A percentile compares a stretch with the other conserved stretches of the same genome.
Evolutionary conservation across 1,140 invertebrate species (phyloP).

Genomic region (Heliothis subflexa): DNA sequence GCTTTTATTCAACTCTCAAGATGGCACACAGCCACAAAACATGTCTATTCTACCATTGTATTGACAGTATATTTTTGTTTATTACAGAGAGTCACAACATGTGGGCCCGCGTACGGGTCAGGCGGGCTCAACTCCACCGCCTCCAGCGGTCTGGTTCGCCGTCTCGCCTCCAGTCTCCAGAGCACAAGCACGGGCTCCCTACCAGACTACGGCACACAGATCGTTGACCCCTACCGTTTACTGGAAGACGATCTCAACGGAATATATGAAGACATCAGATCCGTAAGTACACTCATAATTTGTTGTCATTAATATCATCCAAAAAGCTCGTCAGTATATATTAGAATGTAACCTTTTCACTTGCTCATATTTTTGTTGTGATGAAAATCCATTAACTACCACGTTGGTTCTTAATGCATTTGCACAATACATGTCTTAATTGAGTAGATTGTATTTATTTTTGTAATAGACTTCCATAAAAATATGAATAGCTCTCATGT

Average conservation of each 20-base stretch:
- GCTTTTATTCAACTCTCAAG: background rate
- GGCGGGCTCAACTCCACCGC: slow-evolving; percentile 58
- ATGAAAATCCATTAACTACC: background rate
- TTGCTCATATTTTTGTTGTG: background rate
- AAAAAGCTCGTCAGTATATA: background rate
- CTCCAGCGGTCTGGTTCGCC: slow-evolving; percentile 68
- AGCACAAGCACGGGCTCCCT: slow-evolving; percentile 90
- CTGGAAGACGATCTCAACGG: slow-evolving; percentile 94
- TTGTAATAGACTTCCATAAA: background rate
- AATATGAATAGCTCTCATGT: background rate
- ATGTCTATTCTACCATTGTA: background rate
- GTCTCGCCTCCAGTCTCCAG: slow-evolving; percentile 81
- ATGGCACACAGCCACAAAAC: background rate
- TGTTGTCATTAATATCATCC: background rate
- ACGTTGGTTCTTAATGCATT: too few relatives aligned
- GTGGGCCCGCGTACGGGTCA: slow-evolving; percentile 75
- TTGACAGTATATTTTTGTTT: slow-evolving; percentile 15
- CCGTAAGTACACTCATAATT: slow-evolving; percentile 86
- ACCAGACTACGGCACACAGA: slow-evolving; percentile 89
- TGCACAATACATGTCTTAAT: background rate
- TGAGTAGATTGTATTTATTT: background rate
- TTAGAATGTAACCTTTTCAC: background rate
- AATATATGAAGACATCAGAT: slow-evolving; percentile 93
- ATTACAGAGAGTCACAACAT: slow-evolving; percentile 76
- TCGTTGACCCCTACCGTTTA: slow-evolving; percentile 93